Percentiles rank a stretch among this genome's conserved stretches.
Conservation (phyloP, 2,888 invertebrate genomes). For the Phragmatobia fuliginosa region DNA sequence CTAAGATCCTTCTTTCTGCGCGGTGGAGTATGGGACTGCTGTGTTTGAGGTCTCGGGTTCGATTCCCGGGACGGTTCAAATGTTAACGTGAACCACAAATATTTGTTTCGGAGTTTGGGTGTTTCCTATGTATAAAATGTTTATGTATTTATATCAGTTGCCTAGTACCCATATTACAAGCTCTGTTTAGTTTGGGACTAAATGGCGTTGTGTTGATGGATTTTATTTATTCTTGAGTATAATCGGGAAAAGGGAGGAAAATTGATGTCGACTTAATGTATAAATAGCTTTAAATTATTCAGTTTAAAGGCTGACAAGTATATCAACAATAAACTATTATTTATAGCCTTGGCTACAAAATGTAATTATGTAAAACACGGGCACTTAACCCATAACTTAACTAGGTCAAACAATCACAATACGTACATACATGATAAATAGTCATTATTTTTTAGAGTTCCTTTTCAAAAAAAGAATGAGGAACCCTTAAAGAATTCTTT, state of each 20-base stretch:
- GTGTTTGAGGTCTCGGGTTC: too few relatives aligned
- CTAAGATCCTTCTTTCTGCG: too few relatives aligned
- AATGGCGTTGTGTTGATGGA: too few relatives aligned
- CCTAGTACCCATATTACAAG: too few relatives aligned
- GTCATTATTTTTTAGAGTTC: constrained; percentile 9
- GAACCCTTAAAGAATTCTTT: neutral
- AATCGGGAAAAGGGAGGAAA: neutral
- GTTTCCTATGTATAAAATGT: too few relatives aligned
- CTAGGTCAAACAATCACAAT: constrained; percentile 10
- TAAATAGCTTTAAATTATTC: neutral
- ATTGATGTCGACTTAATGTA: neutral
- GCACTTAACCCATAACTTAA: neutral
- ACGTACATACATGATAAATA: neutral
- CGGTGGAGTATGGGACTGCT: too few relatives aligned
- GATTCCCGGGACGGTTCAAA: too few relatives aligned
- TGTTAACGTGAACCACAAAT: too few relatives aligned
- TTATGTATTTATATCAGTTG: too few relatives aligned
- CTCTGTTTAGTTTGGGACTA: too few relatives aligned
- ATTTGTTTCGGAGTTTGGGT: too few relatives aligned
- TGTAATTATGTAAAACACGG: constrained; percentile 8
- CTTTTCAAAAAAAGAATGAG: neutral
- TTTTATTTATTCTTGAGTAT: too few relatives aligned
- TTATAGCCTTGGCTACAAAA: neutral
- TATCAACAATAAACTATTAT: neutral
- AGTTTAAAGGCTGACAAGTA: neutral